Conservation (phyloP, 2,888 invertebrate species). For the Thysanoteuthis rhombus region DNA sequence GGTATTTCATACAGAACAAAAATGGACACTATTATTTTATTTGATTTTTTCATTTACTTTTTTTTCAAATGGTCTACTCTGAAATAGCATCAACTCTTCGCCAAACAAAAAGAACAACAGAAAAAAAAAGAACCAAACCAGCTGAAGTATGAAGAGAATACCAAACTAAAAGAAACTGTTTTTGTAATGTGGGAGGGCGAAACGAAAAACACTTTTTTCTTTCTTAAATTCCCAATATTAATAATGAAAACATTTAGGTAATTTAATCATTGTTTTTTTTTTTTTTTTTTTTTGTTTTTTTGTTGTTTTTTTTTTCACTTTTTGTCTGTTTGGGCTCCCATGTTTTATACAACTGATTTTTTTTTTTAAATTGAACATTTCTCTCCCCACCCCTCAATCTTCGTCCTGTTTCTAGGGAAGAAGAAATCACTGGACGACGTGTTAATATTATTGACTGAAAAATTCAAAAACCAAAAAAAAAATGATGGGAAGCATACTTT, state of each 20-base stretch:
- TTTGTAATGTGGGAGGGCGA: not conserved
- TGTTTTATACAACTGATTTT: not conserved
- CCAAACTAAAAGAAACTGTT: not conserved
- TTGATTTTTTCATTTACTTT: not conserved
- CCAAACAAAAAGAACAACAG: not conserved
- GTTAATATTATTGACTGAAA: not conserved
- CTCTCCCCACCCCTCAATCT: not conserved
- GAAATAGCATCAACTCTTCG: not conserved
- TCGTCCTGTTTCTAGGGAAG: not conserved
- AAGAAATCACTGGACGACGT: not conserved
- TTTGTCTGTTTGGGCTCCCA: not conserved
- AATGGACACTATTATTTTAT: not conserved
- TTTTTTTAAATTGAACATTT: not conserved
- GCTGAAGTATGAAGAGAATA: not conserved
- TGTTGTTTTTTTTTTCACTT: not conserved
- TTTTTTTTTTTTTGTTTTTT: not conserved
- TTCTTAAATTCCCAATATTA: not conserved
- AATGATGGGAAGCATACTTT: not conserved
- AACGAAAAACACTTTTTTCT: not conserved
- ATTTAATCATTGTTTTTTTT: not conserved
- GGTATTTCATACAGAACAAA: not conserved
- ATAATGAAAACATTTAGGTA: not conserved
- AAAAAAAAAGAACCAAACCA: slow-evolving; percentile 12
- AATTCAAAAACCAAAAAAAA: not conserved
- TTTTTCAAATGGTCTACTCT: not conserved